phyloP scores from a whole-genome alignment of 2,113 vertebrate species.

The Bubo scandiacus region DNA sequence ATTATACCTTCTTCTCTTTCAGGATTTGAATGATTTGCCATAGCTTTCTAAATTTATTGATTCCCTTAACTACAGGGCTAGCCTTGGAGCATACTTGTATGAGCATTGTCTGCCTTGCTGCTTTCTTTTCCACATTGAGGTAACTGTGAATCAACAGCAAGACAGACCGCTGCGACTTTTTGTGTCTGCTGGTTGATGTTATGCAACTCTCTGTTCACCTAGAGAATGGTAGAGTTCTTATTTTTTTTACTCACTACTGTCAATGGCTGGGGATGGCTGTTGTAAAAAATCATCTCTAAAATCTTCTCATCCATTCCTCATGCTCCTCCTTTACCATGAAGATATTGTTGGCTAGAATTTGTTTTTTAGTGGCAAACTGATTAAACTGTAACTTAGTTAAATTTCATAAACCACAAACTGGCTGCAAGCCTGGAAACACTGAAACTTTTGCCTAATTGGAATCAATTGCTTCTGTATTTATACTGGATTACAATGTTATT shows the following conservation, averaged over 20 bases:
- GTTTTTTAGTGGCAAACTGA: constrained; percentile 12
- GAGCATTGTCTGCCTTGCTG: background rate
- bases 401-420: constrained; percentile 67
- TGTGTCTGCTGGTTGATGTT: background rate
- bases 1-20: background rate
- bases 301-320: background rate
- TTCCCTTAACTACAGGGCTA: background rate
- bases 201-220: background rate
- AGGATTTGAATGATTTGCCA: background rate
- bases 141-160: background rate
- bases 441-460: constrained; percentile 71
- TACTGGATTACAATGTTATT: constrained; percentile 53
- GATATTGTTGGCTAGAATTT: constrained; percentile 1
- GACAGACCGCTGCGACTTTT: background rate
- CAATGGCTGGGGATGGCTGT: background rate
- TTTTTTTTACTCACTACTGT: background rate
- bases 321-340: background rate
- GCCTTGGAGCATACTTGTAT: background rate
- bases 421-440: constrained; percentile 67
- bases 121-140: background rate
- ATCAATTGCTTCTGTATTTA: constrained; percentile 63
- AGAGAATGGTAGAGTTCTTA: background rate
- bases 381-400: constrained; percentile 65
- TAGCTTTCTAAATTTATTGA: background rate
- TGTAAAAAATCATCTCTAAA: background rate